phyloP scores from a whole-genome alignment of 2,113 vertebrate species.

The Python bivittatus region DNA sequence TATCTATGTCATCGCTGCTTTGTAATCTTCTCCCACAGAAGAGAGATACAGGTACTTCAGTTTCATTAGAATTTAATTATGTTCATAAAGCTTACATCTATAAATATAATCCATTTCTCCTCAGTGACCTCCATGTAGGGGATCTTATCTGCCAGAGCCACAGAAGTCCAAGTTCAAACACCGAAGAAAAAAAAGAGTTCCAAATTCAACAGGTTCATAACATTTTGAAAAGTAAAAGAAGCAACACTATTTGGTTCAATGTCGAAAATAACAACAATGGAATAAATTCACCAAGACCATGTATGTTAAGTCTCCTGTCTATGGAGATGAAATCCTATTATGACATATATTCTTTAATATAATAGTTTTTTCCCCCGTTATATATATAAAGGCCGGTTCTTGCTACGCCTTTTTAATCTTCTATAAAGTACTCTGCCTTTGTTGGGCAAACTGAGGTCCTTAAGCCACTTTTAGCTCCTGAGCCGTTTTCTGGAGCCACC shows the following conservation, averaged over 20 bases:
- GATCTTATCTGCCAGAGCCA: neutral
- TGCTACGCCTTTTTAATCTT: neutral
- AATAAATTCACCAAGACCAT: neutral
- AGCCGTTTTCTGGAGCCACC: neutral
- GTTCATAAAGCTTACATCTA: neutral
- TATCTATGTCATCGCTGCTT: neutral
- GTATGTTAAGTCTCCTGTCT: neutral
- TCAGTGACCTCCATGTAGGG: neutral
- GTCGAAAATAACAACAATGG: neutral
- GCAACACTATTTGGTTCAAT: neutral
- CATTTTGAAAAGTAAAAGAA: neutral
- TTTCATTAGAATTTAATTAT: slow-evolving; percentile 31
- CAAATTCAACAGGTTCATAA: neutral
- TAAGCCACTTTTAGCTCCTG: neutral
- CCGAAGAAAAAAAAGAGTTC: neutral
- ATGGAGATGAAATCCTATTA: neutral
- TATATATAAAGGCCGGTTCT: neutral
- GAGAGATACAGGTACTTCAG: slow-evolving; percentile 10
- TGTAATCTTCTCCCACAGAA: neutral
- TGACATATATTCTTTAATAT: neutral
- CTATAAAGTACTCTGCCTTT: neutral
- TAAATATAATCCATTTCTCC: slow-evolving; percentile 15
- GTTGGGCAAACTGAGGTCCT: neutral
- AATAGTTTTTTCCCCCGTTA: neutral
- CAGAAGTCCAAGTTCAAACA: neutral